Conservation (phyloP, 2,113 vertebrate genomes). For the Nanorana parkeri region DNA sequence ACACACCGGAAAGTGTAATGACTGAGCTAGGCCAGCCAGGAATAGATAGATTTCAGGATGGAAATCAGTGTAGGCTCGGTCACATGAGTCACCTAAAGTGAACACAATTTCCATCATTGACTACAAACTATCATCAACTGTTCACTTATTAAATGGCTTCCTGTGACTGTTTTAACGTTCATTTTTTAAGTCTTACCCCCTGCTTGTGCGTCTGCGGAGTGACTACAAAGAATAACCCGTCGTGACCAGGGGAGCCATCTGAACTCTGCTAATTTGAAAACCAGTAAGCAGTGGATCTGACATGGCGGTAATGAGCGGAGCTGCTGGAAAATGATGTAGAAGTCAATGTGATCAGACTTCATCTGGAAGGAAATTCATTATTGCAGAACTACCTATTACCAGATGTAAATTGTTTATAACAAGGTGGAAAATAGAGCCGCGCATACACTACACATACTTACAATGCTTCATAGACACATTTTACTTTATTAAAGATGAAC, state of each 20-base stretch:
- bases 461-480: too few species aligned
- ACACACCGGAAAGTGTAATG: too few species aligned
- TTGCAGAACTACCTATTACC: neutral
- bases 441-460: too few species aligned
- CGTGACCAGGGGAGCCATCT: conserved; percentile 30
- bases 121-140: too few species aligned
- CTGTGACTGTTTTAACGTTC: neutral
- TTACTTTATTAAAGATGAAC: too few species aligned
- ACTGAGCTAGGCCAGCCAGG: too few species aligned
- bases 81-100: too few species aligned
- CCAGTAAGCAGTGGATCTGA: conserved; percentile 40
- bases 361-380: conserved; percentile 31
- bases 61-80: too few species aligned
- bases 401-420: conserved; percentile 4
- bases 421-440: neutral
- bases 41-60: too few species aligned
- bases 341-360: conserved; percentile 43
- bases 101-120: too few species aligned
- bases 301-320: conserved; percentile 33
- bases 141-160: too few species aligned
- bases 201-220: neutral
- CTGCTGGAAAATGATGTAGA: conserved; percentile 47
- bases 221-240: neutral
- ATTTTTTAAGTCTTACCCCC: neutral
- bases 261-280: conserved; percentile 42